These are phyloP conservation scores for Stenchaetothrips biformis DNA, from an alignment of 2,888 invertebrate genomes.

Conservation along the genomic window DNA sequence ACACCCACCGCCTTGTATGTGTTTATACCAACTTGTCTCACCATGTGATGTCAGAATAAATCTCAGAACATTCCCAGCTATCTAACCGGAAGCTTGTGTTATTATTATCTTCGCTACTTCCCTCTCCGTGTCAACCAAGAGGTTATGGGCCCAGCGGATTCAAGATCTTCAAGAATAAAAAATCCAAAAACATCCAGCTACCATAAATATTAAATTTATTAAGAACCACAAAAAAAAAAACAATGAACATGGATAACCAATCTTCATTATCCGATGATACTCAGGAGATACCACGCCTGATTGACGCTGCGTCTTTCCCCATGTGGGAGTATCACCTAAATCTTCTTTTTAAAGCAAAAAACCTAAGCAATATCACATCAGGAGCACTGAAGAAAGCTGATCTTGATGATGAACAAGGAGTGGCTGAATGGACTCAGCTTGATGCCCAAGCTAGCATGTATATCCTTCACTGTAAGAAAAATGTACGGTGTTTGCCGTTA, in stretches of 20 bases:
- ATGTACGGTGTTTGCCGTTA: too few species aligned
- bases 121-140: too few species aligned
- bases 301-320: not conserved
- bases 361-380: not conserved
- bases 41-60: too few species aligned
- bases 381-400: not conserved
- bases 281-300: not conserved
- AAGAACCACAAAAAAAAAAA: too few species aligned
- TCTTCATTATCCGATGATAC: not conserved
- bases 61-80: too few species aligned
- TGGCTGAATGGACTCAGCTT: not conserved
- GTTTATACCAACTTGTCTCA: too few species aligned
- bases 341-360: not conserved
- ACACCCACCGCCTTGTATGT: too few species aligned
- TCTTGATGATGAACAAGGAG: not conserved
- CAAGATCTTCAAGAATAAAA: not conserved
- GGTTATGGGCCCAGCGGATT: not conserved
- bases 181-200: not conserved
- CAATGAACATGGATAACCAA: not conserved
- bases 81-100: too few species aligned
- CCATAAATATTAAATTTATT: not conserved
- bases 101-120: too few species aligned
- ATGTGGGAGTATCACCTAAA: not conserved
- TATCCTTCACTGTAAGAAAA: too few species aligned
- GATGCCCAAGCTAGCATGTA: not conserved